Conservation (phyloP, 1,140 invertebrate genomes). For the Drosophila triauraria region DNA sequence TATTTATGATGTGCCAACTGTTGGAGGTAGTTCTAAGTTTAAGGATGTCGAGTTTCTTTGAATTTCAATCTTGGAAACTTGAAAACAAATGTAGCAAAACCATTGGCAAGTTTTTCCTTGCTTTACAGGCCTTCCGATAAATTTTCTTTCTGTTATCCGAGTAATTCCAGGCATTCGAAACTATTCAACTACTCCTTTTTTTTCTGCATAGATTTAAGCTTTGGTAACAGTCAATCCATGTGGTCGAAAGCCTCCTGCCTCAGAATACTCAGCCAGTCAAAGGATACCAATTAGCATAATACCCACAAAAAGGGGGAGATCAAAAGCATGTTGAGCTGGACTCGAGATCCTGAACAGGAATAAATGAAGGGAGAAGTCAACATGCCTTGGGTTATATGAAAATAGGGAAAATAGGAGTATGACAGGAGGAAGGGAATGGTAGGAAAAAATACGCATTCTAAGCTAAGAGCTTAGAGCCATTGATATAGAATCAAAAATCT, state of each 20-base stretch:
- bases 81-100: not conserved
- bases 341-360: not conserved
- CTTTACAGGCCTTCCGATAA: not conserved
- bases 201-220: not conserved
- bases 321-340: not conserved
- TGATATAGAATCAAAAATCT: not conserved
- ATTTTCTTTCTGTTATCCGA: not conserved
- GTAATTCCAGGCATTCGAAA: not conserved
- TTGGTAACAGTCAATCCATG: not conserved
- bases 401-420: not conserved
- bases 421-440: not conserved
- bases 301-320: slow-evolving; percentile 4
- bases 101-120: not conserved
- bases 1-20: not conserved
- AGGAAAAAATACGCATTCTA: not conserved
- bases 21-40: not conserved
- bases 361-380: not conserved
- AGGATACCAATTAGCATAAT: slow-evolving; percentile 36
- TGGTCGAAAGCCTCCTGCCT: not conserved
- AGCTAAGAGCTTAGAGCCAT: not conserved
- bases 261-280: slow-evolving; percentile 12
- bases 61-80: not conserved
- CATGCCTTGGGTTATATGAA: not conserved
- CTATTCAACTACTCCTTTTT: not conserved
- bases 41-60: not conserved